Evolutionary conservation across 2,113 vertebrate species (phyloP), one percentile per base, ranked within the genome.

Genomic region (Cephalopterus ornatus): DNA sequence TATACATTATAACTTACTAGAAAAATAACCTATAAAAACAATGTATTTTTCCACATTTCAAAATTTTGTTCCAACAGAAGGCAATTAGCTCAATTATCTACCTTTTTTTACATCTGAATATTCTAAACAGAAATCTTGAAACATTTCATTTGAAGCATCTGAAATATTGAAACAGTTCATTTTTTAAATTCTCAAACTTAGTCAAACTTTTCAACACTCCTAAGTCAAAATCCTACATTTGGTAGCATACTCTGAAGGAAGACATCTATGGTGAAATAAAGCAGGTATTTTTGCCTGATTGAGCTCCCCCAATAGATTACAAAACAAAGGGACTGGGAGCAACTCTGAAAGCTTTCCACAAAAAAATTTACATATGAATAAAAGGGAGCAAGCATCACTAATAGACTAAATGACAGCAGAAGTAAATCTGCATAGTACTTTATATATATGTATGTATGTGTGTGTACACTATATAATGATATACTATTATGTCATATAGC

Each of bases 391-490:
- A 53, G 33, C 8, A 78, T 27, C 26, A 50, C 12, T 39, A 5
- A 23, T 33, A 87, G 10, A 50, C 18, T 63, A 76, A 86, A 73
- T 56, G 42, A 10, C 32, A 87, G 13, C 14, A 59, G 30, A 11
- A 74, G 12, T 28, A 85, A 82, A 92, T 75, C 12, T 74, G 37
- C 35, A 50, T 26, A 74, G 35, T 66, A 66, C 59, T 67, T 67
- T 14, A 18, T 24, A 46, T 55, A 2, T 41, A 1, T n/a, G 1
- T 66, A 5, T 66, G 5, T n/a, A 2, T 61, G 5, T 50, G 20
- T 66, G 21, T 72, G 7, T 32, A 52, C 17, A 42, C 18, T 52
- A 47, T 5, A 35, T 53, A 90, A 81, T 58, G 86, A 55, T n/a
- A 91, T 6, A 67, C 12, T 78, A 67, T 33, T 66, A 41, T 58